These are phyloP conservation scores for Phaetusa simplex DNA, from an alignment of 2,113 vertebrate genomes.

Conservation along the genomic window DNA sequence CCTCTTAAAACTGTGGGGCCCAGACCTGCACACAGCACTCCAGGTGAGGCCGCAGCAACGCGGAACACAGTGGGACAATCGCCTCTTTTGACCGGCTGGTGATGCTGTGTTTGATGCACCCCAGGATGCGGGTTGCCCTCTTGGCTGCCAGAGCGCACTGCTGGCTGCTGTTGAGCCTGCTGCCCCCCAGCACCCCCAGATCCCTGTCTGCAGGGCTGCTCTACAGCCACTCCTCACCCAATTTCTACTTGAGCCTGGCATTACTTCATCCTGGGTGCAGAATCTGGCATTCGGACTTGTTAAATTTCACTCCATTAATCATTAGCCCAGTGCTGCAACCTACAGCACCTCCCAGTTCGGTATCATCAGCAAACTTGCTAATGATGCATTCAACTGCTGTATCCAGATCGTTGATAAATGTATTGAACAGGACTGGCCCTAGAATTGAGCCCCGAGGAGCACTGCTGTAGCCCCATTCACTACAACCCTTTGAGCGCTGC, in stretches of 20 bases:
- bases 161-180: background rate
- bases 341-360: background rate
- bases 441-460: background rate
- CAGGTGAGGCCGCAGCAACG: fast-evolving
- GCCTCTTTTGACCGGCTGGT: background rate
- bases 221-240: background rate
- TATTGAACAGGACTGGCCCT: background rate
- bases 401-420: background rate
- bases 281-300: background rate
- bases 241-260: fast-evolving
- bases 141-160: background rate
- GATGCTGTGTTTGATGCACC: background rate
- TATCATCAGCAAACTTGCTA: background rate
- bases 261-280: background rate
- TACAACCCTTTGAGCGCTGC: background rate
- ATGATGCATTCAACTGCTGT: background rate
- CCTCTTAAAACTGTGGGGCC: background rate
- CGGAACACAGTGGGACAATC: background rate
- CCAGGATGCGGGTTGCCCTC: background rate
- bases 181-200: background rate
- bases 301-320: background rate
- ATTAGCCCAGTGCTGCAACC: background rate
- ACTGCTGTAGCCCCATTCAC: background rate
- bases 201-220: background rate
- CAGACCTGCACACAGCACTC: background rate